phyloP scores from a whole-genome alignment of 2,797 vertebrate species.

The Rhinophrynus dorsalis region DNA sequence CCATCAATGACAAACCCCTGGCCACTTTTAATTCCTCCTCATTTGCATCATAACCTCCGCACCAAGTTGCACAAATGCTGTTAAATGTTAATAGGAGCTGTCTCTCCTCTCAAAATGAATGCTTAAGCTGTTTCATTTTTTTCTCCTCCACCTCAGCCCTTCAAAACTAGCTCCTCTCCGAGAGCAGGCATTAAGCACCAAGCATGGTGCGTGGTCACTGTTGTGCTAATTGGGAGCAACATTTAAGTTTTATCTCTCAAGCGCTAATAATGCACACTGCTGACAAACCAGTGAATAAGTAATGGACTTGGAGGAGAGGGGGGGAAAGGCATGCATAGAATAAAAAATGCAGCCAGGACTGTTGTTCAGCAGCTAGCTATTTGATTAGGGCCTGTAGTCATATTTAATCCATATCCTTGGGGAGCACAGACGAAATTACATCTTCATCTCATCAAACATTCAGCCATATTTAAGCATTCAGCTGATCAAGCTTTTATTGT shows the following conservation, averaged over 20 bases:
- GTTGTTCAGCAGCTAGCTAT: conserved; percentile 78
- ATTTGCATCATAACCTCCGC: conserved; percentile 99
- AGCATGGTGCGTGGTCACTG: conserved; percentile 92
- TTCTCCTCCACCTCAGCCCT: conserved; percentile 85
- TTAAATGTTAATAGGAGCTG: conserved; percentile 99
- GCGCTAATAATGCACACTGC: conserved; percentile 96
- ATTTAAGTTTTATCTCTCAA: conserved; percentile 99
- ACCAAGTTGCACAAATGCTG: conserved; percentile 99
- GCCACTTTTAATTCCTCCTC: conserved; percentile 99
- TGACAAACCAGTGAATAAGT: conserved; percentile 89
- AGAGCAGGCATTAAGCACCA: conserved; percentile 90
- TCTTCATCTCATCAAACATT: conserved; percentile 96
- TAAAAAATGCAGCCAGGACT: conserved; percentile 84
- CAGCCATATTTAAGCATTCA: conserved; percentile 83
- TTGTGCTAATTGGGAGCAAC: conserved; percentile 99
- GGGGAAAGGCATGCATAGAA: conserved; percentile 75
- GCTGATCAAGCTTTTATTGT: conserved; percentile 83
- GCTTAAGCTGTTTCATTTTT: conserved; percentile 98
- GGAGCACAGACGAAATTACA: conserved; percentile 84
- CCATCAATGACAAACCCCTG: conserved; percentile 99
- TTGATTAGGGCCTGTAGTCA: conserved; percentile 83
- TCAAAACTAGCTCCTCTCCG: conserved; percentile 92
- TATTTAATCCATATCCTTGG: conserved; percentile 87
- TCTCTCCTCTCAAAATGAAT: conserved; percentile 99
- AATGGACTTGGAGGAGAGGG: conserved; percentile 69